Base-by-base conservation (phyloP, 2,888 invertebrate species). In the Spatulosminthurus flaviceps region DNA sequence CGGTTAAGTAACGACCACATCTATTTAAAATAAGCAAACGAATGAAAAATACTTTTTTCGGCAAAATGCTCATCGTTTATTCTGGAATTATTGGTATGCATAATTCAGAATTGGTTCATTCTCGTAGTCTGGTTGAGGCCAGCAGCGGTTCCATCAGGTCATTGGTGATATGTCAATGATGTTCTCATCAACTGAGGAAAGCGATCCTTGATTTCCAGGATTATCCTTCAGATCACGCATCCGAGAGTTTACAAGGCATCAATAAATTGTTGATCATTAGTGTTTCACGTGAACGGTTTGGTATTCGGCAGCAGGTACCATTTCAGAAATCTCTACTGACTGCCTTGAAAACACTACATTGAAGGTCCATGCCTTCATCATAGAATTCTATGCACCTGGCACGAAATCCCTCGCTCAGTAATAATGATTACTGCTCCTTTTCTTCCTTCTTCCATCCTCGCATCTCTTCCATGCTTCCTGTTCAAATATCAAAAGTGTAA, bases 211-310 rank as follows among this genome's bases (percentile, higher is more conserved):
- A 51, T 51, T 4, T 51, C 51, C 51, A 51, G 51, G 19, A 51
- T 51, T 2, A 51, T 5, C 7, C 64, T 64, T 64, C 64, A 9
- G 64, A 64, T 64, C 64, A 64, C 64, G 64, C 64, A 64, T 64
- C 64, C 64, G 24, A 24, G 13, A 13, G 42, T 71, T 71, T 26
- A 42, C 21, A 71, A 19, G 43, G 71, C 43, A 71, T 43, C 71
- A 70, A 41, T 70, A 70, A 72, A 22, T 72, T 41, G 1, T 61
- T 60, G 73, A 60, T 73, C 73, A 73, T 51, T 42, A 24, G 60
- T 26, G 16, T 51, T 73, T 73, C 73, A 73, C 73, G 73, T 73
- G 73, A 60, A 73, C 73, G 73, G 60, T 73, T 73, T 73, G 73
- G 73, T 73, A 73, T 73, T 73, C 73, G 60, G 73, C 60, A 60